Evolutionary conservation across 1,140 invertebrate species (phyloP).

Genomic region (Maniola jurtina): DNA sequence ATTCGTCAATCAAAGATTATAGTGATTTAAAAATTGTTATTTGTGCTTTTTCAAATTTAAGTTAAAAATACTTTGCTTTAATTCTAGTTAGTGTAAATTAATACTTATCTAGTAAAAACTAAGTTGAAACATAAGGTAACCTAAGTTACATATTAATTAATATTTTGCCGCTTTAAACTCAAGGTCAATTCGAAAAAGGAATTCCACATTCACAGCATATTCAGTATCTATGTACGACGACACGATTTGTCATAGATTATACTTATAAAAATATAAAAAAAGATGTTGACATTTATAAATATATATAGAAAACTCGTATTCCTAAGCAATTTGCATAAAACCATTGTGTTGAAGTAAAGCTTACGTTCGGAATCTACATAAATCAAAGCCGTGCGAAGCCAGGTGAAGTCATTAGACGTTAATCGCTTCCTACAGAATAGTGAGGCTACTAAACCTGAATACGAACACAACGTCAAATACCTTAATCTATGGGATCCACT

Average conservation of each 20-base stretch:
- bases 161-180: constrained; percentile 3
- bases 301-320: constrained; percentile 5
- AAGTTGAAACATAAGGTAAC: not conserved
- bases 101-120: not conserved
- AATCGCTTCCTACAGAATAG: constrained; percentile 30
- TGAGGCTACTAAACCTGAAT: constrained; percentile 37
- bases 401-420: constrained; percentile 26
- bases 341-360: constrained; percentile 7
- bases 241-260: constrained; percentile 14
- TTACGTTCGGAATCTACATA: constrained; percentile 11
- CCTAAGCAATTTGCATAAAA: constrained; percentile 9
- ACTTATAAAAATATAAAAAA: not conserved
- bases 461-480: constrained; percentile 50
- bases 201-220: not conserved
- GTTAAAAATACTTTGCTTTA: too few species aligned
- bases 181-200: constrained; percentile 7
- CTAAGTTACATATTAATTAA: not conserved
- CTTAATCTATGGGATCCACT: constrained; percentile 67
- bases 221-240: not conserved
- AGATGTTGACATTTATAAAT: constrained; percentile 14
- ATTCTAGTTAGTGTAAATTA: too few species aligned
- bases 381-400: constrained; percentile 24
- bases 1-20: too few species aligned
- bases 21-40: too few species aligned
- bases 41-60: too few species aligned